Evolutionary conservation across 2,888 invertebrate genomes (phyloP), one percentile per base, ranked within the genome.

Genomic region (Watsonalla binaria): DNA sequence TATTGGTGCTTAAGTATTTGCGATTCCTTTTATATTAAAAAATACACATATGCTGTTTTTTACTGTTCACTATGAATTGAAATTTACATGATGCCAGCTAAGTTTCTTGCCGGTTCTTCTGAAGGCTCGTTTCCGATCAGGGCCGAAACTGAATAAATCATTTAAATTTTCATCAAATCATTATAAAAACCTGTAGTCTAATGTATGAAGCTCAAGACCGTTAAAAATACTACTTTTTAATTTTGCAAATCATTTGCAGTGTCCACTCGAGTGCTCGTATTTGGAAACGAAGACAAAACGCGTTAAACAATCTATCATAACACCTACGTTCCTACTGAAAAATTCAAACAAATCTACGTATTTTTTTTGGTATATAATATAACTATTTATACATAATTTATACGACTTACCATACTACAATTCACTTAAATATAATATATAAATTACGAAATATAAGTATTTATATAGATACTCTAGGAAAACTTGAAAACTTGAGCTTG

Each of bases 261-360:
- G n/a, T n/a, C n/a, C n/a, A n/a, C n/a, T n/a, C n/a, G n/a, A n/a
- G n/a, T n/a, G n/a, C n/a, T n/a, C n/a, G n/a, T n/a, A n/a, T n/a
- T 24, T 24, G 24, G 24, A 24, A 24, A 24, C 24, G 24, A 24
- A 24, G 24, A 24, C 24, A 24, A 24, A 24, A n/a, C n/a, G 24
- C 1, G 24, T 39, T 5, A 55, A 57, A 55, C 52, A 51, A 51
- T 60, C 59, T 61, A 59, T 59, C 57, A 47, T 54, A 64, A 60
- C 51, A 57, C 53, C 59, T 67, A 66, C 60, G 59, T 37, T 53
- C 33, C 68, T 74, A 73, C 58, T 52, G 54, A 68, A 66, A 45
- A 66, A 68, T 64, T 60, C 60, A 68, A 70, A 71, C 65, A 63
- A 71, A 66, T 57, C 69, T 72, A 66, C 61, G 50, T 48, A 42